These are phyloP conservation scores for Dipodomys stephensi DNA, from an alignment of 2,113 vertebrate genomes.

Conservation along the genomic window DNA sequence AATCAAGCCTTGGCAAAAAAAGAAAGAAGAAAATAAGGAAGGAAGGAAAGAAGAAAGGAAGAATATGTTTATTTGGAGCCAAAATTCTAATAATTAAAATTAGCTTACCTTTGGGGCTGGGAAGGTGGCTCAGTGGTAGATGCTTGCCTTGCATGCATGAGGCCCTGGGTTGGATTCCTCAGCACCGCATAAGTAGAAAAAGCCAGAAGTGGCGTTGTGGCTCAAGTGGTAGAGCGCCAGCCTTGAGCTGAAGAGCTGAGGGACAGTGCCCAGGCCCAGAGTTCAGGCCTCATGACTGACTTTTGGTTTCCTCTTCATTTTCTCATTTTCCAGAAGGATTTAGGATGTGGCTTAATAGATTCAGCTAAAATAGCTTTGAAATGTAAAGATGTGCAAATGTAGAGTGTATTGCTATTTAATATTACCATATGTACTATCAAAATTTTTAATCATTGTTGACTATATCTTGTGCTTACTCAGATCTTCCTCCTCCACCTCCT, in stretches of 20 bases:
- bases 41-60: no score
- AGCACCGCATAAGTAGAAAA: no score
- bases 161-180: no score
- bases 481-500: background rate
- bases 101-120: background rate
- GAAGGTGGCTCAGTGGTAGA: no score
- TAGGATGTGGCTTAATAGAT: background rate
- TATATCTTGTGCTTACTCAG: background rate
- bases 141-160: no score
- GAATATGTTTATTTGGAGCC: background rate
- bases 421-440: background rate
- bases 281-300: no score
- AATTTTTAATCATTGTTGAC: background rate
- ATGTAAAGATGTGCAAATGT: background rate
- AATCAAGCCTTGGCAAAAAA: no score
- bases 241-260: no score
- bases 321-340: conserved; percentile 26
- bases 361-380: conserved; percentile 45
- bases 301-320: background rate
- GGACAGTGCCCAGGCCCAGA: no score
- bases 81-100: background rate
- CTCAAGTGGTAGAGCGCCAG: no score
- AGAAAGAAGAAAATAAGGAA: no score
- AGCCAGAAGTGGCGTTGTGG: no score
- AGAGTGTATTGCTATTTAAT: background rate